Conservation (phyloP, 2,113 vertebrate species). For the Empidonax alnorum region DNA sequence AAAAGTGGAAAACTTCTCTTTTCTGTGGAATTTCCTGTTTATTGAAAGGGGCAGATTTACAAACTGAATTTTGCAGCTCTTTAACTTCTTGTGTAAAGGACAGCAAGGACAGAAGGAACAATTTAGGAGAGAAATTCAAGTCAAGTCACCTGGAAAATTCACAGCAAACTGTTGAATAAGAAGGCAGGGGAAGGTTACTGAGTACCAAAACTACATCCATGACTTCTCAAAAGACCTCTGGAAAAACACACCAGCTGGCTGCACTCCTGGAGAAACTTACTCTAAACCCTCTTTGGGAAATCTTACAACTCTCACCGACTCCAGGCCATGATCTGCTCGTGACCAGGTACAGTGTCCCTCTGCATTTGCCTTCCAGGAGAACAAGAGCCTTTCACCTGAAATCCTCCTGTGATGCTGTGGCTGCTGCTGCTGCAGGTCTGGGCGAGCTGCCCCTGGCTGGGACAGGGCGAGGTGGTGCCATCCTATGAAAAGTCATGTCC, state of each 20-base stretch:
- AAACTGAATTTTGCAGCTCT: neutral
- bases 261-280: too few species aligned
- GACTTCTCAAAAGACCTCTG: neutral
- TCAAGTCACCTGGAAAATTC: neutral
- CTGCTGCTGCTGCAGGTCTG: slow-evolving; percentile 28
- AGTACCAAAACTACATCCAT: neutral
- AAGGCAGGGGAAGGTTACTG: too few species aligned
- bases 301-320: neutral
- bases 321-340: neutral
- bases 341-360: neutral
- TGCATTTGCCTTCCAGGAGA: slow-evolving; percentile 8
- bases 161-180: neutral
- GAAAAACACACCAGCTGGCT: too few species aligned
- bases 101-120: neutral
- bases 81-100: neutral
- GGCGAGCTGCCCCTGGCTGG: neutral
- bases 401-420: neutral
- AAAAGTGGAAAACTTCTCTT: neutral
- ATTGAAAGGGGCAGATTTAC: neutral
- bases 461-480: neutral
- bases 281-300: too few species aligned
- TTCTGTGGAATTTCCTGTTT: neutral
- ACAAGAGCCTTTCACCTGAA: neutral
- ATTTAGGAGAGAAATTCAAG: neutral
- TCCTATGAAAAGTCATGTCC: neutral